A percentile compares a stretch with the other conserved stretches of the same genome.
These are phyloP conservation scores for Lypha dubia DNA, from an alignment of 2,888 invertebrate genomes.

Conservation along the genomic window DNA sequence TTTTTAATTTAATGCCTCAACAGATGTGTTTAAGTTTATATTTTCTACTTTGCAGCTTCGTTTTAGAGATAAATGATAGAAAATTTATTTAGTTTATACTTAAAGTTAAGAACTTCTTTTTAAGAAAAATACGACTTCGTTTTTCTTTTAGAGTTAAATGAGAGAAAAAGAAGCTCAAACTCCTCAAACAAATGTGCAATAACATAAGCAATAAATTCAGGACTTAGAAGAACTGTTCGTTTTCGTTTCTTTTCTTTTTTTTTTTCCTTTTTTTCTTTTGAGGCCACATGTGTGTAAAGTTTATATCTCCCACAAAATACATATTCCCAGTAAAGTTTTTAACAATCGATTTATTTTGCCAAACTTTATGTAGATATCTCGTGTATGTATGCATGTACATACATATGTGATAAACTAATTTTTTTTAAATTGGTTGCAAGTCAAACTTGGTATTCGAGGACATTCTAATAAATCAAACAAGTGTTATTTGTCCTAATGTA, in stretches of 20 bases:
- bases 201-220: constrained; percentile 53
- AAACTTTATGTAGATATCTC: constrained; percentile 1
- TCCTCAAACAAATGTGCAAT: constrained; percentile 27
- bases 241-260: background rate
- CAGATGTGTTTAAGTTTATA: constrained; percentile 40
- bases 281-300: constrained; percentile 49
- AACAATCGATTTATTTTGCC: constrained; percentile 23
- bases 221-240: constrained; percentile 28
- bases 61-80: constrained; percentile 51
- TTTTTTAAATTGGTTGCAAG: too few relatives aligned
- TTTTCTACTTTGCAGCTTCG: constrained; percentile 46
- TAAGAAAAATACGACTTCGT: background rate
- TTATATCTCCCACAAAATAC: constrained; percentile 8
- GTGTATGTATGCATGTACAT: background rate
- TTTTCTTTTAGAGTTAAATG: constrained; percentile 5
- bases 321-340: constrained; percentile 9
- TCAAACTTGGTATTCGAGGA: too few relatives aligned
- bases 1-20: constrained; percentile 35
- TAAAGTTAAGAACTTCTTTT: constrained; percentile 48
- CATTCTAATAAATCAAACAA: too few relatives aligned
- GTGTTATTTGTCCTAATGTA: too few relatives aligned
- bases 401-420: too few relatives aligned
- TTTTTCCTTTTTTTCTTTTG: background rate
- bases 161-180: background rate
- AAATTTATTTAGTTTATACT: constrained; percentile 61